Base-by-base conservation (phyloP, 2,888 invertebrate species). In the Chalcis sispes region DNA sequence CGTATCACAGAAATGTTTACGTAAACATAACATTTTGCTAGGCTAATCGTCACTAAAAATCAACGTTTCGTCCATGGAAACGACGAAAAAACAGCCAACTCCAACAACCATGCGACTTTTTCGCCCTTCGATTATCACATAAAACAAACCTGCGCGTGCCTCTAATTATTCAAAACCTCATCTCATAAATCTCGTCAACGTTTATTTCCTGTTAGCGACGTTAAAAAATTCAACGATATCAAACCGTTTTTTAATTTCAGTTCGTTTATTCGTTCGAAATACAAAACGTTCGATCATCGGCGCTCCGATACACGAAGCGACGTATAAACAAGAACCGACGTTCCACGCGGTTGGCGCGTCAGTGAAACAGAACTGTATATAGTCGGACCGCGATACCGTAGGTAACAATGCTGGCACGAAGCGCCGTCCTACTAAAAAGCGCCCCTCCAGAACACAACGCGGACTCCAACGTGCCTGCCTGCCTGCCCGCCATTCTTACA, bases 321-420 rank as follows among this genome's bases (percentile, higher is more conserved):
- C 15, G 54, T 20, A 18, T 18, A 15, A 48, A n/a, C 27, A 50
- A 27, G n/a, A 20, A 4, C 18, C 27, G 23, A 20, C 36, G 59
- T 36, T 59, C 42, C 54, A 27, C 50, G 52, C 59, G 59, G 70
- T 70, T 50, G 32, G 40, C 54, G 72, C 52, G 61, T 77, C 77
- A 86, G 84, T 83, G 83, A 81, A 85, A 84, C 79, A 85, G 82
- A 81, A 84, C 84, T 81, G 84, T 84, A 82, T 84, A 82, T 80
- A 83, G 84, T 81, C 83, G 77, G 82, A 77, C 83, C 79, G 78
- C 78, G 79, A 80, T 80, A 80, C 79, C 29, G 42, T 42, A 25
- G 27, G 81, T 81, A n/a, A 82, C 78, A 79, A 79, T 80, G 78
- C 80, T 70, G 80, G 73, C 77, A 69, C 66, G 75, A 74, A 64